phyloP scores from a whole-genome alignment of 2,888 invertebrate genomes.

The Alsophila aescularia region DNA sequence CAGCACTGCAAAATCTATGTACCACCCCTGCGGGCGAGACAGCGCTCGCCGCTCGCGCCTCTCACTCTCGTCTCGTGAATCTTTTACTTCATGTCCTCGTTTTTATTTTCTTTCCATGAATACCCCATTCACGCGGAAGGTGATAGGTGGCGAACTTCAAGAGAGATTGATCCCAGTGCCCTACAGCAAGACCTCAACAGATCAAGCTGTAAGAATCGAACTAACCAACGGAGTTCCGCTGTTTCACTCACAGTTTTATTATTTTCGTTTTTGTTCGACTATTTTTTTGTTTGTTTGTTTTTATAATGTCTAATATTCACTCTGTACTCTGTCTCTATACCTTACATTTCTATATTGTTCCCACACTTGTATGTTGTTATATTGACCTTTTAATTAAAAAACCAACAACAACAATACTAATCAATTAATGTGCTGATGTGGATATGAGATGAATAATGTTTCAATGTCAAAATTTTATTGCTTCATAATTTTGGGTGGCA shows the following conservation, averaged over 20 bases:
- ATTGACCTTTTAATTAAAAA: constrained; percentile 62
- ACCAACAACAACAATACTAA: too few species aligned
- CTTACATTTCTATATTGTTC: constrained; percentile 65
- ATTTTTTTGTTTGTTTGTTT: constrained; percentile 50
- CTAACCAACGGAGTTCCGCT: constrained; percentile 52
- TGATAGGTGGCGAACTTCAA: constrained; percentile 99
- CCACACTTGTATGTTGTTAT: constrained; percentile 61
- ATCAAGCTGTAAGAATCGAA: constrained; percentile 98
- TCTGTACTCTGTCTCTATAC: constrained; percentile 76
- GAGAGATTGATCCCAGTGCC: constrained; percentile 99
- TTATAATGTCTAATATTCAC: constrained; percentile 67
- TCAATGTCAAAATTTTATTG: too few species aligned
- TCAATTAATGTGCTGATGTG: too few species aligned
- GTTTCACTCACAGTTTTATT: constrained; percentile 71
- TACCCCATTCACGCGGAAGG: constrained; percentile 96
- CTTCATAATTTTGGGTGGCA: too few species aligned
- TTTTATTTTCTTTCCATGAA: constrained; percentile 89
- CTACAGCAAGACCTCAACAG: constrained; percentile 99
- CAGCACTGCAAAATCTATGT: constrained; percentile 46
- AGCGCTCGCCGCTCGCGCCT: constrained; percentile 40
- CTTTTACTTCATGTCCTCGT: constrained; percentile 82
- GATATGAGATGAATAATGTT: too few species aligned
- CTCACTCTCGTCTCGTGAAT: constrained; percentile 59
- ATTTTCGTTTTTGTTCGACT: constrained; percentile 60
- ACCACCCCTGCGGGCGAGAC: constrained; percentile 32